These are phyloP conservation scores for Pristionchus entomophagus DNA, from an alignment of 2,888 invertebrate genomes.

Conservation along the genomic window DNA sequence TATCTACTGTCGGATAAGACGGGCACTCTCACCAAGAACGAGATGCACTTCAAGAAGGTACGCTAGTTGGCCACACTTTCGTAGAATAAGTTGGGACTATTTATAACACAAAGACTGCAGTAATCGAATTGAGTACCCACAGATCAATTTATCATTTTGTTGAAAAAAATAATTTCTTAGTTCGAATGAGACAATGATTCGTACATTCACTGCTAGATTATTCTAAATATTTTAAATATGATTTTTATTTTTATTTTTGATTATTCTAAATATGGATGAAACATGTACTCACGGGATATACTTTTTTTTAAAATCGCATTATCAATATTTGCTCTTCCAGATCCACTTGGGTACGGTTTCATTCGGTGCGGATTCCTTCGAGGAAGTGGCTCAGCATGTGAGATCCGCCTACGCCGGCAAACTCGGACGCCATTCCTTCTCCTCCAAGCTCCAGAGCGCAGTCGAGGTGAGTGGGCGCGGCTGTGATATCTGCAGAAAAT, in stretches of 20 bases:
- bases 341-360: slow-evolving; percentile 94
- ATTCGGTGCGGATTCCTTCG: slow-evolving; percentile 89
- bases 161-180: too few relatives aligned
- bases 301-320: neutral
- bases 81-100: too few relatives aligned
- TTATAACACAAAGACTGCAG: too few relatives aligned
- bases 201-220: too few relatives aligned
- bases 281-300: neutral
- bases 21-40: slow-evolving; percentile 97
- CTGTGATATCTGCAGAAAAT: neutral
- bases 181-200: too few relatives aligned
- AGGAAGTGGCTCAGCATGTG: slow-evolving; percentile 81
- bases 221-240: too few relatives aligned
- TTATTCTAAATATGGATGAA: too few relatives aligned
- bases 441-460: slow-evolving; percentile 69
- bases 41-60: slow-evolving; percentile 84
- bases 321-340: slow-evolving; percentile 50
- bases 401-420: slow-evolving; percentile 70
- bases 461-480: slow-evolving; percentile 48
- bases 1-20: slow-evolving; percentile 98
- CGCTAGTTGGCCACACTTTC: neutral
- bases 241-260: too few relatives aligned
- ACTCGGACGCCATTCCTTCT: slow-evolving; percentile 65
- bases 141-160: too few relatives aligned
- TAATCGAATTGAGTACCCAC: too few relatives aligned